These are phyloP conservation scores for Alsophila aescularia DNA, from an alignment of 2,888 invertebrate genomes.

Conservation along the genomic window DNA sequence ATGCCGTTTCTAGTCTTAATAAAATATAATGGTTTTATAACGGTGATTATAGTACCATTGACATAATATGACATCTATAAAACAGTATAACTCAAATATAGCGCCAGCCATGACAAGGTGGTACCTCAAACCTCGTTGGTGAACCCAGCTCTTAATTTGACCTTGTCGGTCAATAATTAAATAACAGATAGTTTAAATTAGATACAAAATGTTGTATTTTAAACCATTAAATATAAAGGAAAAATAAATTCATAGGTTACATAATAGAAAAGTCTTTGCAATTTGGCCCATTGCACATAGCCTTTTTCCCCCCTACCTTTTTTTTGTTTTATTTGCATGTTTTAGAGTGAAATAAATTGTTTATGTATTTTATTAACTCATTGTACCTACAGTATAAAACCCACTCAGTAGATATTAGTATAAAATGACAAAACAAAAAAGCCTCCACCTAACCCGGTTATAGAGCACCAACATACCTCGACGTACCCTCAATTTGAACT, in stretches of 20 bases:
- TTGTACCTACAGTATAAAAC: not conserved
- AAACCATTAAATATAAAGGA: too few species aligned
- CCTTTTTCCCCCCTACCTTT: too few species aligned
- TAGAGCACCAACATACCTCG: not conserved
- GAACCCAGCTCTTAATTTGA: not conserved
- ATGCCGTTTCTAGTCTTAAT: conserved; percentile 10
- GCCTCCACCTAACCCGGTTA: conserved; percentile 10
- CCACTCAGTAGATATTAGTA: not conserved
- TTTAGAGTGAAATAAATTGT: too few species aligned
- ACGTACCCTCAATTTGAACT: conserved; percentile 16
- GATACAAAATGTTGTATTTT: too few species aligned
- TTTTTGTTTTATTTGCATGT: too few species aligned
- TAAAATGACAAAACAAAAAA: conserved; percentile 9
- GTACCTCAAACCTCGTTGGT: not conserved
- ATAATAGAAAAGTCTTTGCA: too few species aligned
- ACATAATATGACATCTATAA: conserved; percentile 5
- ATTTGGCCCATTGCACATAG: too few species aligned
- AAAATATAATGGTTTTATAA: not conserved
- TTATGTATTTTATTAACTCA: too few species aligned
- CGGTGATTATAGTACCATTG: not conserved
- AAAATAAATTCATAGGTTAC: too few species aligned
- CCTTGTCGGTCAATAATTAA: not conserved
- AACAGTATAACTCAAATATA: not conserved
- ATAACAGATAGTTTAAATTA: too few species aligned
- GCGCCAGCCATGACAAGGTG: not conserved